Evolutionary conservation across 2,113 vertebrate genomes (phyloP).

Genomic region (Mugil cephalus): DNA sequence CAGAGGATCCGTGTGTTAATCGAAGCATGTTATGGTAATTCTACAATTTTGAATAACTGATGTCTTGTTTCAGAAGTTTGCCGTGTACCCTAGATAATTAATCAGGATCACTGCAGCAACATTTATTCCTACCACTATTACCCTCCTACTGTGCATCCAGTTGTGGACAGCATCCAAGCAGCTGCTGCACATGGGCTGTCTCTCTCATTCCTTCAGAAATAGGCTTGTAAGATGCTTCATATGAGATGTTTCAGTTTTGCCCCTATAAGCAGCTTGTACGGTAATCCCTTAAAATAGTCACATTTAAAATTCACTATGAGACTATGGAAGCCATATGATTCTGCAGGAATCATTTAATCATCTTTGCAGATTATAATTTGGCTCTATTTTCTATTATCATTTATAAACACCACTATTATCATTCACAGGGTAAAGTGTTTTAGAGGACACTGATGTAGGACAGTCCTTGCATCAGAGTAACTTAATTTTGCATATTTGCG

Average conservation of each 20-base stretch:
- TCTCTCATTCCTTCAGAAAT: slow-evolving; percentile 38
- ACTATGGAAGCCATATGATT: slow-evolving; percentile 9
- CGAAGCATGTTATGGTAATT: slow-evolving; percentile 59
- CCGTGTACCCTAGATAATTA: slow-evolving; percentile 20
- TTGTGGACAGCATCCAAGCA: slow-evolving; percentile 53
- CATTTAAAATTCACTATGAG: slow-evolving; percentile 55
- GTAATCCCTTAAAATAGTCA: neutral
- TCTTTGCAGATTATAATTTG: slow-evolving; percentile 22
- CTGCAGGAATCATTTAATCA: slow-evolving; percentile 20
- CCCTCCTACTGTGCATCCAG: slow-evolving; percentile 43
- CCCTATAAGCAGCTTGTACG: neutral
- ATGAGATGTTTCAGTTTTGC: slow-evolving; percentile 5
- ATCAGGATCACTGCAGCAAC: slow-evolving; percentile 46
- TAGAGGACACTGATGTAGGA: slow-evolving; percentile 39
- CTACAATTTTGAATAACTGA: slow-evolving; percentile 47
- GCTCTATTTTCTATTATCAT: slow-evolving; percentile 4
- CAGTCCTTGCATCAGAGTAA: slow-evolving; percentile 2
- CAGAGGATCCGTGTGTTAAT: slow-evolving; percentile 37
- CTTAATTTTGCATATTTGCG: slow-evolving; percentile 17
- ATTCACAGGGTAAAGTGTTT: slow-evolving; percentile 21
- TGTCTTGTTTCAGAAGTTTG: slow-evolving; percentile 40
- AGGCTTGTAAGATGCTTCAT: neutral
- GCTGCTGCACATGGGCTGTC: slow-evolving; percentile 46
- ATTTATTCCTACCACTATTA: slow-evolving; percentile 53
- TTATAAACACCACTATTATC: slow-evolving; percentile 34